Percentiles rank a stretch among this genome's conserved stretches.
Evolutionary conservation across 2,113 vertebrate genomes (phyloP).

Genomic region (Myrmecophaga tridactyla): DNA sequence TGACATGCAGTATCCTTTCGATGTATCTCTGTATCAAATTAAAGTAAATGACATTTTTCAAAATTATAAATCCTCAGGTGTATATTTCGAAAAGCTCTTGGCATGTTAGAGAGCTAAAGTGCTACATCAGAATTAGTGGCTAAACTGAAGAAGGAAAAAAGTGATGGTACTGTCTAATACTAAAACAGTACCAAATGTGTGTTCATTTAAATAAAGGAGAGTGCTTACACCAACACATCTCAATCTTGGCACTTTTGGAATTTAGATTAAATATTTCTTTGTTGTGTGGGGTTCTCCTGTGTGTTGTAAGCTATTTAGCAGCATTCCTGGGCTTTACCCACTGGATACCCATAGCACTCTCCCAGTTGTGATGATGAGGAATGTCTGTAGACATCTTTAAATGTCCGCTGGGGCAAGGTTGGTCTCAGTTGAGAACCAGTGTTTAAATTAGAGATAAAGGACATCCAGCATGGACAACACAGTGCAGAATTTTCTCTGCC

Average conservation of each 20-base stretch:
- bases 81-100: not conserved
- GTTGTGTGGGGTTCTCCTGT: not conserved
- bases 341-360: not conserved
- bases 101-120: not conserved
- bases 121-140: not conserved
- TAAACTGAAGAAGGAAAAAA: not conserved
- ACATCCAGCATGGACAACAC: not conserved
- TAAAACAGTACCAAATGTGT: not conserved
- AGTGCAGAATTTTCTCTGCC: not conserved
- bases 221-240: not conserved
- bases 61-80: constrained; percentile 3
- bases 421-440: accelerated
- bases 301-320: not conserved
- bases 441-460: not conserved
- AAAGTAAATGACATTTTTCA: constrained; percentile 52
- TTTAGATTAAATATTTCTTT: not conserved
- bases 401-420: not conserved
- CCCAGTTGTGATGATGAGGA: not conserved
- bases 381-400: not conserved
- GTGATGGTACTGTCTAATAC: not conserved
- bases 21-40: constrained; percentile 62
- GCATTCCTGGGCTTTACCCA: not conserved
- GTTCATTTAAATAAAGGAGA: not conserved
- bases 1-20: constrained; percentile 56
- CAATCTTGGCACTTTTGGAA: not conserved